Conservation (phyloP, 1,140 invertebrate genomes). For the Megalonaias nervosa region DNA sequence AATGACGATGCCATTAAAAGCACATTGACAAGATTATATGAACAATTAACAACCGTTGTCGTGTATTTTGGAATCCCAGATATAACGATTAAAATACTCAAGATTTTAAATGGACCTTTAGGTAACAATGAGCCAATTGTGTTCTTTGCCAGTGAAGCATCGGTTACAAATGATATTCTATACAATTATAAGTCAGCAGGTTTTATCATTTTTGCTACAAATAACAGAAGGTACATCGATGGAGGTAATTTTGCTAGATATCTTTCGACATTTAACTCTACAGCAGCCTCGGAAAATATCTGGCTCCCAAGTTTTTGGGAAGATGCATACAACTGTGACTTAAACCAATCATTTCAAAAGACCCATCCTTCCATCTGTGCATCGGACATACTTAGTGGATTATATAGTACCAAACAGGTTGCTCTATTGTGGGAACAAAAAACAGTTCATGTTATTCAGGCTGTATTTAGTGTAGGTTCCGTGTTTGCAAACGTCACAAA, state of each 20-base stretch:
- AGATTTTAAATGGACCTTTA: constrained; percentile 9
- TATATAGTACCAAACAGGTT: constrained; percentile 4
- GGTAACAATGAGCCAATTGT: constrained; percentile 11
- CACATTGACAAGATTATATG: constrained; percentile 15
- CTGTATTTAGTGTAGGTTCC: constrained; percentile 36
- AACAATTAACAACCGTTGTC: constrained; percentile 39
- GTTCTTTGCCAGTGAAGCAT: constrained; percentile 57
- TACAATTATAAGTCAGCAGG: constrained; percentile 11
- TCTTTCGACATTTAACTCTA: constrained; percentile 22
- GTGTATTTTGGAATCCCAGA: constrained; percentile 44
- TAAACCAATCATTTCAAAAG: constrained; percentile 43
- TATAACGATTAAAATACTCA: constrained; percentile 39
- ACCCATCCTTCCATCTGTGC: neutral
- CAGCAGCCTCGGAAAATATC: constrained; percentile 17
- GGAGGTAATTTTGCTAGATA: constrained; percentile 2
- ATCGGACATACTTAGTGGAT: neutral
- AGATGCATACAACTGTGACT: constrained; percentile 40
- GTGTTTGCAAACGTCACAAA: no score
- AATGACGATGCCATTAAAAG: constrained; percentile 4
- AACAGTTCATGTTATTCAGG: constrained; percentile 42
- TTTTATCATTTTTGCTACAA: constrained; percentile 35
- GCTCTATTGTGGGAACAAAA: constrained; percentile 39
- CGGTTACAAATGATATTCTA: constrained; percentile 41
- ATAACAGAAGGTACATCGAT: constrained; percentile 27
- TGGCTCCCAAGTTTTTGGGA: constrained; percentile 51